Evolutionary conservation across 2,113 vertebrate species (phyloP).

Genomic region (Pygoscelis antarcticus): DNA sequence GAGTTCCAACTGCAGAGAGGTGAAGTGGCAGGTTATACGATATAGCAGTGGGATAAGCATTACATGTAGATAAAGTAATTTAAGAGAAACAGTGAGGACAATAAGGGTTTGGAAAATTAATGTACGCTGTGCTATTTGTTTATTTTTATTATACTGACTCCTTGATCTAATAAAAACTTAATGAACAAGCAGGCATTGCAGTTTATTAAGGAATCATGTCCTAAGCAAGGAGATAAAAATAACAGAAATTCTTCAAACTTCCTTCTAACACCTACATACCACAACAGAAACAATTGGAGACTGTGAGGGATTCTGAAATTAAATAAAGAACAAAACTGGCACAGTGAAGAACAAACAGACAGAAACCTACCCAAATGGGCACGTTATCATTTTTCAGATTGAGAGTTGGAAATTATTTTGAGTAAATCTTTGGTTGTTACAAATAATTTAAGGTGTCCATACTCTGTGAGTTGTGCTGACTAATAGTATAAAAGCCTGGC

Average conservation of each 20-base stretch:
- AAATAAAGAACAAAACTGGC: background rate
- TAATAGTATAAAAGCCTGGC: background rate
- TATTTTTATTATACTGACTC: background rate
- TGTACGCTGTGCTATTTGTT: background rate
- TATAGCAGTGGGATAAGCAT: background rate
- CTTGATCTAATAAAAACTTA: background rate
- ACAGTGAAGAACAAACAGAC: background rate
- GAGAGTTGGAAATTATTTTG: background rate
- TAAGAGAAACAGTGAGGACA: background rate
- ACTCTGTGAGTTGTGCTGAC: background rate
- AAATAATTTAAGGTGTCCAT: background rate
- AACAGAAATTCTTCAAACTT: background rate
- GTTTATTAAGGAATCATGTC: background rate
- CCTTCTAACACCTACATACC: background rate
- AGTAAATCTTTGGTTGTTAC: background rate
- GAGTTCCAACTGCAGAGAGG: background rate
- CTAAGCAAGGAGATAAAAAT: background rate
- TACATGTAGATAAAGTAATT: background rate
- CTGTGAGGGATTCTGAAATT: background rate
- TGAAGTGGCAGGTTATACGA: background rate
- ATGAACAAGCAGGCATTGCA: background rate
- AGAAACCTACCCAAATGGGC: background rate
- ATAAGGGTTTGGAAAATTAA: background rate
- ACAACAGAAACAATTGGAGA: background rate
- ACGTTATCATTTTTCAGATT: background rate